Percentiles rank a stretch among this genome's conserved stretches.
phyloP scores from a whole-genome alignment of 2,113 vertebrate genomes.

The Stegostoma tigrinum region DNA sequence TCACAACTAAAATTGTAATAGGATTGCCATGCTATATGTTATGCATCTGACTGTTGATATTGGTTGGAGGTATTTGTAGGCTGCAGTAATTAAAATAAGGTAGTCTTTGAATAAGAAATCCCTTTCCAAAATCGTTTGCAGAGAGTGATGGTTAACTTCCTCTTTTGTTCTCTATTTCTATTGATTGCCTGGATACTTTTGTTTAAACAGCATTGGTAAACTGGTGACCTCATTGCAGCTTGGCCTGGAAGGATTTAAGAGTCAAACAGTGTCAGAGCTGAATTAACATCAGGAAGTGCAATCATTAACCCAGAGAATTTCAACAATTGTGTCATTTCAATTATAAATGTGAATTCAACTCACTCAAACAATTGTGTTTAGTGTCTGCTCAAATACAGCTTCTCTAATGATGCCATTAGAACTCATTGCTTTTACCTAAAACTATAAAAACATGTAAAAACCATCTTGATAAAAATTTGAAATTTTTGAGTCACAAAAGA shows the following conservation, averaged over 20 bases:
- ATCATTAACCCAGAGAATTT: neutral
- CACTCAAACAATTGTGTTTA: neutral
- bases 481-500: neutral
- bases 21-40: neutral
- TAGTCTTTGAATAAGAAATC: neutral
- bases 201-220: neutral
- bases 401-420: neutral
- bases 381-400: neutral
- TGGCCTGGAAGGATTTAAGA: constrained; percentile 26
- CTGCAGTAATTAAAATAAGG: neutral
- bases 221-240: constrained; percentile 26
- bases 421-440: neutral
- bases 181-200: constrained; percentile 34
- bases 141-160: constrained; percentile 18
- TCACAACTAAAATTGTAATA: neutral
- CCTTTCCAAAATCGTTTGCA: constrained; percentile 13
- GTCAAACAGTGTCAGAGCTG: constrained; percentile 19
- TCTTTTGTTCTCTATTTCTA: constrained; percentile 31
- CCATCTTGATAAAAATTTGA: neutral
- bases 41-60: neutral
- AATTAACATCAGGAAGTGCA: constrained; percentile 22
- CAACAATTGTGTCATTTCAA: constrained; percentile 18
- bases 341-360: neutral
- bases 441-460: neutral
- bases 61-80: neutral